Evolutionary conservation across 2,113 vertebrate genomes (phyloP), one percentile per base, ranked within the genome.

Genomic region (Coptodon rendalli): DNA sequence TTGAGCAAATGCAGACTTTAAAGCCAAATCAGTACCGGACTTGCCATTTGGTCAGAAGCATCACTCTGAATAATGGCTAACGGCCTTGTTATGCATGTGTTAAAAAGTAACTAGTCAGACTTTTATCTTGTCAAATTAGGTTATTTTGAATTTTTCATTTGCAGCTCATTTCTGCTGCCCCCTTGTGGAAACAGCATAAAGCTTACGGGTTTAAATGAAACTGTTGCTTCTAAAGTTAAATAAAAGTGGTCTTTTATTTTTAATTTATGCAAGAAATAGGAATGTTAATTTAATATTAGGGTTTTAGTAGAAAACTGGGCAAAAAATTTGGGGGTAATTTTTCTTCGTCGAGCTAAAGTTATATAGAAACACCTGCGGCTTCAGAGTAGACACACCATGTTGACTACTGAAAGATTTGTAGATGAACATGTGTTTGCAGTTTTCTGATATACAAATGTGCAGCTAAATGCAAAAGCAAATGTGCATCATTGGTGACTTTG

Each of bases 391-490:
- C 83, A 71, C 40, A 1, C 22, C 38, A 14, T 56, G 38, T 82
- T 84, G 57, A 48, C 78, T 85, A 54, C 61, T 82, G 54, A 87
- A 66, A 88, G 71, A 76, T 87, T 89, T 85, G 84, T 66, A 86
- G 50, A 87, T 17, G 71, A 91, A 91, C 84, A 89, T 40, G 57
- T 90, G 86, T 89, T 81, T 71, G 81, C 84, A 89, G 84, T 89
- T 89, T 89, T 19, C 73, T 83, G 78, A 85, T 88, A 63, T 24
- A 85, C 38, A 90, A 85, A 86, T 86, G 76, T 50, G 61, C 81
- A 85, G 88, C 87, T 22, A 73, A 38, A 27, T 17, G 34, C n/a
- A 61, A 40, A 31, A 63, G 79, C 50, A 71, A 85, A 73, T 45
- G 86, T 80, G 80, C 82, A 57, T 56, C 86, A 3, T 40, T 52